These are phyloP conservation scores for Bombus picipes DNA, from an alignment of 1,140 invertebrate species.

Conservation along the genomic window DNA sequence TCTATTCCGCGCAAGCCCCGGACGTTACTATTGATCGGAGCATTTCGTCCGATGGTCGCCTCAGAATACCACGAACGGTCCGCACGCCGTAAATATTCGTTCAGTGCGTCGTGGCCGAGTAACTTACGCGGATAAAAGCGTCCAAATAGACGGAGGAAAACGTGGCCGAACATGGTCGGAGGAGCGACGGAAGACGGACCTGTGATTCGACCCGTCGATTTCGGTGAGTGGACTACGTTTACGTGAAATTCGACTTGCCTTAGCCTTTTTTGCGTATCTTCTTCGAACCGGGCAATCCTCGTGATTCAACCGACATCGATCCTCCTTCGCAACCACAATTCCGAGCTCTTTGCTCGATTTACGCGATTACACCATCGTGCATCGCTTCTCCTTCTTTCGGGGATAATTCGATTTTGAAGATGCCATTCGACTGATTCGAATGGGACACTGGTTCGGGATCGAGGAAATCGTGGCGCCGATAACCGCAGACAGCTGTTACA, in stretches of 20 bases:
- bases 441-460: neutral
- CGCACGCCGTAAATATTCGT: slow-evolving; percentile 74
- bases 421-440: neutral
- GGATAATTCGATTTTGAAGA: neutral
- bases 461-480: neutral
- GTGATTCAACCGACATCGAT: neutral
- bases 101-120: slow-evolving; percentile 49
- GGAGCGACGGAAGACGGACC: slow-evolving; percentile 75
- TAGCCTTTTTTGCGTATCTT: neutral
- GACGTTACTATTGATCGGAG: slow-evolving; percentile 70
- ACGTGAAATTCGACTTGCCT: neutral
- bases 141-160: slow-evolving; percentile 12
- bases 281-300: neutral
- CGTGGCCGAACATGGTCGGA: slow-evolving; percentile 72
- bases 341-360: neutral
- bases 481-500: slow-evolving; percentile 47
- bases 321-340: neutral
- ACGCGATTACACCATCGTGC: neutral
- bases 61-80: slow-evolving; percentile 57
- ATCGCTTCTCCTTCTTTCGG: neutral
- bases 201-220: slow-evolving; percentile 75
- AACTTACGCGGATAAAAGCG: slow-evolving; percentile 53
- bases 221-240: slow-evolving; percentile 70
- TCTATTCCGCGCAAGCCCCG: slow-evolving; percentile 69
- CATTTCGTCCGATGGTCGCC: slow-evolving; percentile 59